These are phyloP conservation scores for Spatulosminthurus flaviceps DNA, from an alignment of 2,888 invertebrate genomes.

Conservation along the genomic window DNA sequence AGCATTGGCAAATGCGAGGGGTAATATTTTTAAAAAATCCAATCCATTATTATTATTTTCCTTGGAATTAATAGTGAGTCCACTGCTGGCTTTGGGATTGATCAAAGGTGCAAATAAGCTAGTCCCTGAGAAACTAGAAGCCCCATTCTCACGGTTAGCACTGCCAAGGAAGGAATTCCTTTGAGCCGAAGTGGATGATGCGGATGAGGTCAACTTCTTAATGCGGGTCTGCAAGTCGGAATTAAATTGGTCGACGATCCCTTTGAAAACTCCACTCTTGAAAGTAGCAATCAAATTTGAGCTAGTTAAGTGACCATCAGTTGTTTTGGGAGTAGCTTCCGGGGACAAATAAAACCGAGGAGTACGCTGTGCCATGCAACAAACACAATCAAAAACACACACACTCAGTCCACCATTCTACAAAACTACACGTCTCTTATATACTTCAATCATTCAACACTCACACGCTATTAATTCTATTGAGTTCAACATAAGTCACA, in stretches of 20 bases:
- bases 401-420: constrained; percentile 35
- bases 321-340: constrained; percentile 37
- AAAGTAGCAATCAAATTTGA: constrained; percentile 60
- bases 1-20: constrained; percentile 27
- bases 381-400: constrained; percentile 42
- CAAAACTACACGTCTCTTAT: too few species aligned
- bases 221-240: constrained; percentile 42
- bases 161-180: constrained; percentile 27
- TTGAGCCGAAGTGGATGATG: constrained; percentile 7
- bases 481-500: too few species aligned
- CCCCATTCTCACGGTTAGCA: constrained; percentile 46
- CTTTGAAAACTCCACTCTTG: constrained; percentile 61
- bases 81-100: background rate
- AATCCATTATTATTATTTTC: background rate
- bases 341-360: constrained; percentile 49
- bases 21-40: constrained; percentile 41
- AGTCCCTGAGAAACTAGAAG: constrained; percentile 18
- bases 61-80: background rate
- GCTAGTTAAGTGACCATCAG: constrained; percentile 29
- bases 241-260: constrained; percentile 60
- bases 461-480: constrained; percentile 33
- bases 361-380: constrained; percentile 44
- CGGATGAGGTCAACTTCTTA: too few species aligned
- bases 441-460: too few species aligned
- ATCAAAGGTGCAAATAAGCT: background rate